Conservation (phyloP, 2,888 invertebrate genomes). For the Furcula furcula region DNA sequence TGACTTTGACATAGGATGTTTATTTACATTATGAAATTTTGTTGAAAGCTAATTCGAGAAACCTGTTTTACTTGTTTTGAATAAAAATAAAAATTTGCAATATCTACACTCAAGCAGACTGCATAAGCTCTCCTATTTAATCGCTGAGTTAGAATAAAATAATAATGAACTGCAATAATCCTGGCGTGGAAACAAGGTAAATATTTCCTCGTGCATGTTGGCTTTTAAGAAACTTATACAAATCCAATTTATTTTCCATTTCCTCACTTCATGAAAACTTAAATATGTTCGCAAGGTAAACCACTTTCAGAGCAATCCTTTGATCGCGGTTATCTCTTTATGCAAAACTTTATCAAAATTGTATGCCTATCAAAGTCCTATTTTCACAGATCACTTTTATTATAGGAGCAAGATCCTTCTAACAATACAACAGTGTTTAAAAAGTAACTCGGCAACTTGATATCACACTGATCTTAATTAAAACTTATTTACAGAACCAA, state of each 20-base stretch:
- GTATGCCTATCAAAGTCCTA: slow-evolving; percentile 35
- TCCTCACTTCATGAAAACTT: slow-evolving; percentile 80
- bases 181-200: slow-evolving; percentile 63
- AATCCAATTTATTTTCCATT: slow-evolving; percentile 81
- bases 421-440: too few species aligned
- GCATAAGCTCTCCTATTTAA: slow-evolving; percentile 31
- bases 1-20: too few species aligned
- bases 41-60: too few species aligned
- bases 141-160: slow-evolving; percentile 46
- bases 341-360: slow-evolving; percentile 74
- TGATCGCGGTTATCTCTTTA: slow-evolving; percentile 75
- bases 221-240: slow-evolving; percentile 75
- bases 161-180: slow-evolving; percentile 53
- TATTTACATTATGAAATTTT: too few species aligned
- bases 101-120: slow-evolving; percentile 15
- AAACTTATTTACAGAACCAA: neutral
- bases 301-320: slow-evolving; percentile 79
- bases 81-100: slow-evolving; percentile 21
- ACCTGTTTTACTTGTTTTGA: slow-evolving; percentile 17
- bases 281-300: slow-evolving; percentile 79
- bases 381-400: neutral
- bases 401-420: too few species aligned
- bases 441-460: too few species aligned
- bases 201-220: slow-evolving; percentile 53
- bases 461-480: too few species aligned